These are phyloP conservation scores for Nematolebias whitei DNA, from an alignment of 2,113 vertebrate species.

Conservation along the genomic window DNA sequence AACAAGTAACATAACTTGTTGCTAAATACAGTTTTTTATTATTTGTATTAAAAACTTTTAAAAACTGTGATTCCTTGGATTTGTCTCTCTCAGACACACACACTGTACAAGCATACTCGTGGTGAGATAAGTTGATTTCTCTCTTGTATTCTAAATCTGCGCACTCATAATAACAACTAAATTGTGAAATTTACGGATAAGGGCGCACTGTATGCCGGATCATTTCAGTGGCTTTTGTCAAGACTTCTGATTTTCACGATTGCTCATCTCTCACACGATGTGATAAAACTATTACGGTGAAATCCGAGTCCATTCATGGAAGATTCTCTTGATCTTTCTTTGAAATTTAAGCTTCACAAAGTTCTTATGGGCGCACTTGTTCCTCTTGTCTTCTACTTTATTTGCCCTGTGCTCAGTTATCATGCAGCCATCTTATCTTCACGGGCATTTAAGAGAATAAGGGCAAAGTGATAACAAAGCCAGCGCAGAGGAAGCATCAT, in stretches of 20 bases:
- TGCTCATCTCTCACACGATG: constrained; percentile 45
- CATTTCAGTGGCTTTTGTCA: constrained; percentile 18
- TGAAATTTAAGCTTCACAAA: constrained; percentile 46
- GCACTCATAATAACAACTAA: constrained; percentile 41
- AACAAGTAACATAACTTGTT: too few species aligned
- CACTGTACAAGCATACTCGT: constrained; percentile 4
- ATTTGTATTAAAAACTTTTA: background rate
- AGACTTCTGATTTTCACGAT: constrained; percentile 14
- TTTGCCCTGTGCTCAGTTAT: constrained; percentile 59
- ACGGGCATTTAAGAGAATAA: constrained; percentile 76
- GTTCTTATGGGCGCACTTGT: constrained; percentile 43
- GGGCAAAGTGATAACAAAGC: constrained; percentile 66
- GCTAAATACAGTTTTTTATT: too few species aligned
- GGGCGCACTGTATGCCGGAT: constrained; percentile 25
- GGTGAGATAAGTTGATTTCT: constrained; percentile 60
- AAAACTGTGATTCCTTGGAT: constrained; percentile 1
- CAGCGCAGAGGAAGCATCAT: constrained; percentile 55
- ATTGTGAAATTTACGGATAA: constrained; percentile 40
- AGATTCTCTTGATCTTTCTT: constrained; percentile 25
- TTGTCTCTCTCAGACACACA: constrained; percentile 1
- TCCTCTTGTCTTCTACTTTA: constrained; percentile 44
- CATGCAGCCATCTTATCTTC: constrained; percentile 76
- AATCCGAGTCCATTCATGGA: constrained; percentile 16
- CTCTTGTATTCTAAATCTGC: constrained; percentile 40
- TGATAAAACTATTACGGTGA: constrained; percentile 15